These are phyloP conservation scores for Neomonachus schauinslandi DNA, from an alignment of 2,113 vertebrate genomes.

Conservation along the genomic window DNA sequence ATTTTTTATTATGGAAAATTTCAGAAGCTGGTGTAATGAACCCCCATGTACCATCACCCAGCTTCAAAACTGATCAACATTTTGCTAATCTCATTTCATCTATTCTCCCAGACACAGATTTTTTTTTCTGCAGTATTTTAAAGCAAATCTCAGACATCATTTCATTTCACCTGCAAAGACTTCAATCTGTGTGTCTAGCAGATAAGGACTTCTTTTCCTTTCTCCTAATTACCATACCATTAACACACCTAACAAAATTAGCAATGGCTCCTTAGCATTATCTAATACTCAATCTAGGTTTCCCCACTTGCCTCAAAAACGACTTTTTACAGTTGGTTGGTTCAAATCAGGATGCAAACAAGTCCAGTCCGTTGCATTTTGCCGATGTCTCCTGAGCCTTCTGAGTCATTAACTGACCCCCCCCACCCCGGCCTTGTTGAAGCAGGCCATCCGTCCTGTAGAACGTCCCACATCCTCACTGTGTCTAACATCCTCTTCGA, in stretches of 20 bases:
- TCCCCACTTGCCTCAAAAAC: neutral
- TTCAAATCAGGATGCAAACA: neutral
- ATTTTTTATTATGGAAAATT: neutral
- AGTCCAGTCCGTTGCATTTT: neutral
- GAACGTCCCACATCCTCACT: neutral
- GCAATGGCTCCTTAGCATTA: neutral
- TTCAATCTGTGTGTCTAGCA: neutral
- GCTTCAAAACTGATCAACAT: neutral
- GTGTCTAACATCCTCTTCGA: neutral
- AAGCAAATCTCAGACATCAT: constrained; percentile 53
- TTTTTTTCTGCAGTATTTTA: constrained; percentile 32
- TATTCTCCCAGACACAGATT: neutral
- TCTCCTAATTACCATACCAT: constrained; percentile 42
- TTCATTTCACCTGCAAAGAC: constrained; percentile 53
- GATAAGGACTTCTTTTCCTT: constrained; percentile 35
- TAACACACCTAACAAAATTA: constrained; percentile 28
- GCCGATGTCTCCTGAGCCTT: neutral
- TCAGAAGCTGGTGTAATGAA: neutral
- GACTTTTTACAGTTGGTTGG: neutral
- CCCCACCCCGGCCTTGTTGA: neutral
- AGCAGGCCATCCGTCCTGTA: neutral
- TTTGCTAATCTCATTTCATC: constrained; percentile 19
- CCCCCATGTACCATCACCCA: neutral
- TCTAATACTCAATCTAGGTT: neutral
- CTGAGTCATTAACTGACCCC: neutral